phyloP scores from a whole-genome alignment of 2,888 invertebrate genomes.

The Stenoptilia bipunctidactyla region DNA sequence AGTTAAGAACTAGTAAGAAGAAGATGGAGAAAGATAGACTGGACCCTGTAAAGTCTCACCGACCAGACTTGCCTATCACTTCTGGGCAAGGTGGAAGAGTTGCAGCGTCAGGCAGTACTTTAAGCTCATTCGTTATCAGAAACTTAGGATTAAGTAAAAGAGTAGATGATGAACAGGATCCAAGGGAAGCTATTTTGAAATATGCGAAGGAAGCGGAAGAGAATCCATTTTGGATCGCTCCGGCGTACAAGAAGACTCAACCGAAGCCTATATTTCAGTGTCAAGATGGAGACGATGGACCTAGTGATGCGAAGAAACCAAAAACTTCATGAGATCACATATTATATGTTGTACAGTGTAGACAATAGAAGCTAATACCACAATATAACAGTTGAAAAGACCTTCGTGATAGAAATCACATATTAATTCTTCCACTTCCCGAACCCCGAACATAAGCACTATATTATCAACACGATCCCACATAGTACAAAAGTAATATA shows the following conservation, averaged over 20 bases:
- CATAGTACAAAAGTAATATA: no score
- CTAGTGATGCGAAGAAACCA: slow-evolving; percentile 65
- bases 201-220: slow-evolving; percentile 96
- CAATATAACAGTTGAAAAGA: no score
- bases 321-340: slow-evolving; percentile 41
- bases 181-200: slow-evolving; percentile 93
- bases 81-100: slow-evolving; percentile 94
- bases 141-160: slow-evolving; percentile 94
- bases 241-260: slow-evolving; percentile 91
- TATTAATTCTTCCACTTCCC: no score
- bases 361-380: no score
- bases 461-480: no score
- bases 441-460: no score
- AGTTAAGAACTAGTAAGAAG: slow-evolving; percentile 89
- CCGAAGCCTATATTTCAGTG: slow-evolving; percentile 84
- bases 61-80: slow-evolving; percentile 90
- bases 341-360: no score
- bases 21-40: slow-evolving; percentile 92
- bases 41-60: slow-evolving; percentile 85
- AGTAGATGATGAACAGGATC: slow-evolving; percentile 93
- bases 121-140: slow-evolving; percentile 96
- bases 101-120: slow-evolving; percentile 93
- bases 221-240: slow-evolving; percentile 97
- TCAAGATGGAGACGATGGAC: slow-evolving; percentile 57
- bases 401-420: no score